Percentiles rank a stretch among this genome's conserved stretches.
phyloP scores from a whole-genome alignment of 1,140 invertebrate genomes.

The Panagrolaimus sp. region DNA sequence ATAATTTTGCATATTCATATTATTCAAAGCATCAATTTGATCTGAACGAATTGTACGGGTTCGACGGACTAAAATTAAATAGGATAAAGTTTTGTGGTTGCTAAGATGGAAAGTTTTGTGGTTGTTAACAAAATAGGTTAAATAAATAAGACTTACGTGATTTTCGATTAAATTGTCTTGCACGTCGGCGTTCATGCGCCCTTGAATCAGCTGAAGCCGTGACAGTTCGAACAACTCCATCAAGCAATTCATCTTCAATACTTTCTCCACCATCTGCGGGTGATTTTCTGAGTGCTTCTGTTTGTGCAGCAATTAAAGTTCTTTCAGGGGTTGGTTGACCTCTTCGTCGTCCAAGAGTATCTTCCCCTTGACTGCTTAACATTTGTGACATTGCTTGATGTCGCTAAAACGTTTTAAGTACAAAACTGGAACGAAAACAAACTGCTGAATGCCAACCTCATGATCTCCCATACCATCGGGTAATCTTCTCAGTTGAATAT shows the following conservation, averaged over 20 bases:
- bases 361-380: conserved; percentile 38
- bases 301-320: conserved; percentile 34
- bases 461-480: conserved; percentile 17
- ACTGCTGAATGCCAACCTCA: conserved; percentile 15
- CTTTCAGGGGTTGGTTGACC: conserved; percentile 40
- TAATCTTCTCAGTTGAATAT: background rate
- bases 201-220: conserved; percentile 51
- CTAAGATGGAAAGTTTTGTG: no score
- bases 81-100: no score
- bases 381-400: conserved; percentile 54
- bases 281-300: conserved; percentile 33
- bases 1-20: no score
- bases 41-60: conserved; percentile 45
- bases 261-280: conserved; percentile 29
- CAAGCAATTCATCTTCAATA: conserved; percentile 52
- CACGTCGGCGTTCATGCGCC: conserved; percentile 44
- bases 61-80: conserved; percentile 40
- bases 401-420: conserved; percentile 19
- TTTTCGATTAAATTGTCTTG: conserved; percentile 56
- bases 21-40: conserved; percentile 24
- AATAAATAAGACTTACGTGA: conserved; percentile 31
- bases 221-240: conserved; percentile 57
- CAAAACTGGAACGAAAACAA: no score
- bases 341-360: conserved; percentile 42
- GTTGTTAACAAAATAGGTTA: no score